A percentile compares a stretch with the other conserved stretches of the same genome.
Conservation (phyloP, 2,888 invertebrate genomes). For the Andrena minutula region DNA sequence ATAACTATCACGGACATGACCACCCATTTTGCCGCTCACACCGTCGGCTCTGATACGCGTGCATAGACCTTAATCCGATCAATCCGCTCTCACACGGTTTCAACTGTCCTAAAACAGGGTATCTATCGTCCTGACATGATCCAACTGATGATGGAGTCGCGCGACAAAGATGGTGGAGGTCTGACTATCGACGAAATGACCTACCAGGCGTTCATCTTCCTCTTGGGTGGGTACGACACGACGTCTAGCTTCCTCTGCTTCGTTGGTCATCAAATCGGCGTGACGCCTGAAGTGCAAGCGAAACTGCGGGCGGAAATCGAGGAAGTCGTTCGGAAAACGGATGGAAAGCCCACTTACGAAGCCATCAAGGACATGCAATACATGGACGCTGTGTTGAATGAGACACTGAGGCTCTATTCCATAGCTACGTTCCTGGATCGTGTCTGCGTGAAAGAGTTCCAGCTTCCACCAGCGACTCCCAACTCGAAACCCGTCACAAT, state of each 20-base stretch:
- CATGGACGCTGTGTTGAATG: slow-evolving; percentile 86
- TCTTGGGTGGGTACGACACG: slow-evolving; percentile 79
- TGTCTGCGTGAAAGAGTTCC: slow-evolving; percentile 67
- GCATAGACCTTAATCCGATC: too few relatives aligned
- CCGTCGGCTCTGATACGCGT: too few relatives aligned
- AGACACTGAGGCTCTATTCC: slow-evolving; percentile 76
- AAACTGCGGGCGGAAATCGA: slow-evolving; percentile 81
- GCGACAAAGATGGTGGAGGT: slow-evolving; percentile 55
- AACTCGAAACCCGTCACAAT: slow-evolving; percentile 74
- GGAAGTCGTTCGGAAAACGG: slow-evolving; percentile 69
- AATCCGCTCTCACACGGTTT: too few relatives aligned
- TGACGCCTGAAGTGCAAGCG: slow-evolving; percentile 84
- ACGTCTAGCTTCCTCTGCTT: slow-evolving; percentile 72
- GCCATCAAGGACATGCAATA: slow-evolving; percentile 85
- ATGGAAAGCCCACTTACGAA: slow-evolving; percentile 83
- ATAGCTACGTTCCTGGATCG: slow-evolving; percentile 75
- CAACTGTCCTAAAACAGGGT: slow-evolving; percentile 39
- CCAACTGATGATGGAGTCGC: slow-evolving; percentile 86
- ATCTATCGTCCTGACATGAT: slow-evolving; percentile 87
- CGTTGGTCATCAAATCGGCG: slow-evolving; percentile 70
- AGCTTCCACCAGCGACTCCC: slow-evolving; percentile 75
- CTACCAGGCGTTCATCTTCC: slow-evolving; percentile 84
- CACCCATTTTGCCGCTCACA: too few relatives aligned
- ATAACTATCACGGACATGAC: too few relatives aligned
- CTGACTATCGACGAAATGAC: slow-evolving; percentile 82